These are phyloP conservation scores for Ochropleura leucogaster DNA, from an alignment of 2,888 invertebrate species.

Conservation along the genomic window DNA sequence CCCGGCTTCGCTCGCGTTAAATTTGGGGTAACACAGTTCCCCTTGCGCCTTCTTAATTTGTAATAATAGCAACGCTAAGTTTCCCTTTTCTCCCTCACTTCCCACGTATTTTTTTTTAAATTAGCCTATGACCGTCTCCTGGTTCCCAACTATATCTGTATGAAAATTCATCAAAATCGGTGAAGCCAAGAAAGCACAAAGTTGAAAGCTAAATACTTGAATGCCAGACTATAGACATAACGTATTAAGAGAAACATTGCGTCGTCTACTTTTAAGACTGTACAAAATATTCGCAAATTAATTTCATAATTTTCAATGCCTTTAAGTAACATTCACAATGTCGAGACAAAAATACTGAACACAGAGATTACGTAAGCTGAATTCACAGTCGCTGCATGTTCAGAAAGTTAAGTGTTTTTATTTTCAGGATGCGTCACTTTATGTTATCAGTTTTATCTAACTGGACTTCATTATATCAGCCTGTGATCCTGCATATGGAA, in stretches of 20 bases:
- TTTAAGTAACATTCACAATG: conserved; percentile 21
- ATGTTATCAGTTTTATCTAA: conserved; percentile 19
- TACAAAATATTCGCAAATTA: conserved; percentile 19
- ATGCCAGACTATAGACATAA: neutral
- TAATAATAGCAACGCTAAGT: no score
- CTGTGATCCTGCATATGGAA: neutral
- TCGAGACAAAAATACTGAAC: conserved; percentile 20
- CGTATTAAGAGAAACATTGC: conserved; percentile 14
- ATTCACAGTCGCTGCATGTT: conserved; percentile 14
- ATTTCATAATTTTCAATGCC: conserved; percentile 21
- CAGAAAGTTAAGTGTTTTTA: conserved; percentile 29
- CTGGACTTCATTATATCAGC: neutral
- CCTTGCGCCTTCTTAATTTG: no score
- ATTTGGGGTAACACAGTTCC: no score
- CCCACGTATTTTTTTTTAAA: no score
- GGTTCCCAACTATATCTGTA: no score
- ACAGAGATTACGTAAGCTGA: conserved; percentile 24
- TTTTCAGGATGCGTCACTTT: conserved; percentile 10
- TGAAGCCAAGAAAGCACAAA: conserved; percentile 23
- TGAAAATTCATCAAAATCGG: no score
- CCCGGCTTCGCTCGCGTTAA: no score
- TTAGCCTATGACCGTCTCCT: no score
- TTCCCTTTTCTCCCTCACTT: no score
- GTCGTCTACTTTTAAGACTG: neutral
- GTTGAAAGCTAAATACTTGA: conserved; percentile 3